Conservation (phyloP, 2,113 vertebrate species). For the Actenoides hombroni region DNA sequence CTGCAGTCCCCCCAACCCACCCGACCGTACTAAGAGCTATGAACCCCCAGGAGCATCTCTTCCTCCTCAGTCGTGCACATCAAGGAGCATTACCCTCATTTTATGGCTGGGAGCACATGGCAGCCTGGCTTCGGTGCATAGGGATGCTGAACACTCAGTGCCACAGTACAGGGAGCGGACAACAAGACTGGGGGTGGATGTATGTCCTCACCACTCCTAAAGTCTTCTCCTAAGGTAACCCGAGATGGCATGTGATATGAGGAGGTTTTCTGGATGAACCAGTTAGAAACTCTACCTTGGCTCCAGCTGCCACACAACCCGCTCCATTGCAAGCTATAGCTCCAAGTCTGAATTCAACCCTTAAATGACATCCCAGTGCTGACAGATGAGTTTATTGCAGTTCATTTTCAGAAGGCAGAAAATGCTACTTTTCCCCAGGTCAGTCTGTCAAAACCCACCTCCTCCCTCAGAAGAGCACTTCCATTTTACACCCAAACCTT, state of each 20-base stretch:
- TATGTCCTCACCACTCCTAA: background rate
- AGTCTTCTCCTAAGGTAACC: background rate
- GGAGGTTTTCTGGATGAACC: background rate
- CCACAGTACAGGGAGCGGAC: background rate
- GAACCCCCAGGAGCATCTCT: background rate
- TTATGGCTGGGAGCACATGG: background rate
- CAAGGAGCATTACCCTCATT: background rate
- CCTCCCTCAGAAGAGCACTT: background rate
- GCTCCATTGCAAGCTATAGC: background rate
- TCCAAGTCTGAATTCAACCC: background rate
- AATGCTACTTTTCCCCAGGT: background rate
- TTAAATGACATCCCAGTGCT: background rate
- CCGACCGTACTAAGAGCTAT: background rate
- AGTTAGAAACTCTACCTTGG: background rate
- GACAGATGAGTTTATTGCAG: background rate
- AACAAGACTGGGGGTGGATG: background rate
- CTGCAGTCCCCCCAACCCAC: background rate
- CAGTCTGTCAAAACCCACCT: background rate
- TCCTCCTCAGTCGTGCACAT: background rate
- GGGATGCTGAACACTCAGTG: background rate
- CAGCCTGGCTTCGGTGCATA: background rate
- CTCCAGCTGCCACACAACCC: background rate
- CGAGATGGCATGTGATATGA: background rate
- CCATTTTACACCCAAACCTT: background rate
- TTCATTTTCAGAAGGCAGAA: background rate